Evolutionary conservation across 37 sponge, comb jelly and placozoan genomes (phyloP).

Genomic region (Diacarnus erythraeanus): DNA sequence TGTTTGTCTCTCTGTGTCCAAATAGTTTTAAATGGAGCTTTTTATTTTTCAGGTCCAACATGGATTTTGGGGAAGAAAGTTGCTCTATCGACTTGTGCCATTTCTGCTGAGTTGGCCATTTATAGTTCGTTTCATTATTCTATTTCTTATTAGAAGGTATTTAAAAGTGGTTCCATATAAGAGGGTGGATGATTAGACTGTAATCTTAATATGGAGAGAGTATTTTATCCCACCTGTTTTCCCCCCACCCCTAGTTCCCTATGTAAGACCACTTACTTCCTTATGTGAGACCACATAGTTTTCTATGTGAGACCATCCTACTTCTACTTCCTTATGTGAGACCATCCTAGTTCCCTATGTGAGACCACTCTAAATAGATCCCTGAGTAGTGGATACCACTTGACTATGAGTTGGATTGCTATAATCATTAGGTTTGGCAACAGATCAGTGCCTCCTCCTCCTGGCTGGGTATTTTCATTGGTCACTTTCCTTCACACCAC

Average conservation of each 20-base stretch:
- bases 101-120: not conserved
- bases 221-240: no score
- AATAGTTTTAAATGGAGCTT: not conserved
- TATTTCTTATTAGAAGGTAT: not conserved
- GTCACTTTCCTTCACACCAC: conserved; percentile 2
- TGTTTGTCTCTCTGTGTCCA: not conserved
- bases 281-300: no score
- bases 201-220: no score
- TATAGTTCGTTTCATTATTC: not conserved
- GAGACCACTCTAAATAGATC: no score
- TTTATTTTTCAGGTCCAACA: not conserved
- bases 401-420: no score
- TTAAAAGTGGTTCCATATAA: not conserved
- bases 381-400: no score
- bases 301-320: no score
- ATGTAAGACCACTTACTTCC: no score
- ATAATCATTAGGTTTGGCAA: not conserved
- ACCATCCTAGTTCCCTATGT: no score
- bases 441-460: not conserved
- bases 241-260: no score
- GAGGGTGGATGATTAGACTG: not conserved
- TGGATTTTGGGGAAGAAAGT: not conserved
- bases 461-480: not conserved
- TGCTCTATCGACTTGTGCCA: not conserved
- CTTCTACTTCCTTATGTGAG: no score